Percentiles rank a stretch among this genome's conserved stretches.
These are phyloP conservation scores for Serranus cabrilla DNA, from an alignment of 2,797 vertebrate species.

Conservation along the genomic window DNA sequence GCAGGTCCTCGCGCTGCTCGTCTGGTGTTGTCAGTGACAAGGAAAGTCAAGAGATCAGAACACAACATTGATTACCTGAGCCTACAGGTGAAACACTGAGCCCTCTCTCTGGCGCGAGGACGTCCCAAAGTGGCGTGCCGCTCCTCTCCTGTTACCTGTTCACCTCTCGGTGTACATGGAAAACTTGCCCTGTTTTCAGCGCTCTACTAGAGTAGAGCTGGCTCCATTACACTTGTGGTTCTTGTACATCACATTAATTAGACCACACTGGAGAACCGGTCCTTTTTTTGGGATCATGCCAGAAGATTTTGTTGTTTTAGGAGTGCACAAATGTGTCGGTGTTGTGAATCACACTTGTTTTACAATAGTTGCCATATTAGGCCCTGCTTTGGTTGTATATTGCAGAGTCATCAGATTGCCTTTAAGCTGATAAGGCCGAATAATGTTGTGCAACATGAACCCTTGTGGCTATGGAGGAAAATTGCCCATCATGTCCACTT, in stretches of 20 bases:
- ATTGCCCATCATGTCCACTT: conserved; percentile 1
- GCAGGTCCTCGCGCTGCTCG: conserved; percentile 14
- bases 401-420: neutral
- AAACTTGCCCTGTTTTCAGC: conserved; percentile 61
- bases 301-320: conserved; percentile 17
- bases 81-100: conserved; percentile 69
- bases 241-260: conserved; percentile 64
- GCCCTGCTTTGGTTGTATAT: neutral
- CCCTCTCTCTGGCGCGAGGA: conserved; percentile 46
- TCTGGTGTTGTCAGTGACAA: conserved; percentile 33
- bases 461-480: neutral
- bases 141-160: conserved; percentile 75
- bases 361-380: neutral
- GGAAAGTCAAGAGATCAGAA: conserved; percentile 63
- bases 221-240: conserved; percentile 63
- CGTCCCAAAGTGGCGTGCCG: conserved; percentile 47
- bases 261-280: conserved; percentile 19
- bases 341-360: conserved; percentile 24
- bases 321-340: conserved; percentile 15
- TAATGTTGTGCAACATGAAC: neutral
- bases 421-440: conserved; percentile 3
- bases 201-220: conserved; percentile 35
- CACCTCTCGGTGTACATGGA: conserved; percentile 60
- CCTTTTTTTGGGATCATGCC: conserved; percentile 21
- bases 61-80: conserved; percentile 69